Base-by-base conservation (phyloP, 2,888 invertebrate genomes). In the Sarcophaga carnaria region DNA sequence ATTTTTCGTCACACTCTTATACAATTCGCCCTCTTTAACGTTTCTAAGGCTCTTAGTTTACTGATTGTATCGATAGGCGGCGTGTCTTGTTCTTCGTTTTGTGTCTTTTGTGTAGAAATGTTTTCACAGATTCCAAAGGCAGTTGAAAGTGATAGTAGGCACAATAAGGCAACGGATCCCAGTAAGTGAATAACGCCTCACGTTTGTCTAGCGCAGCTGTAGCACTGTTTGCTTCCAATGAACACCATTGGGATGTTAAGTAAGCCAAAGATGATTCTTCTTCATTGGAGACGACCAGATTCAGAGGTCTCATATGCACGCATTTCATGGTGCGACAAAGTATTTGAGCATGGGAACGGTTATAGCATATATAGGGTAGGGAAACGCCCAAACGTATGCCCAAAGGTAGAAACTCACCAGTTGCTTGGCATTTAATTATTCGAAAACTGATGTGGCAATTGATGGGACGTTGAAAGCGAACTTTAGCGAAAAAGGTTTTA, bases 141-240 rank as follows among this genome's bases (percentile, higher is more conserved):
- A 96, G 92, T 90, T 97, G 96, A 90, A 97, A 95, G 91, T 97
- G 97, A 93, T 97, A 97, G 92, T 97, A 97, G 3, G 97, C 97
- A 91, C 97, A 97, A 91, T 97, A 97, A 0, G 97, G 97, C 90
- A 97, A 92, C 6, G 97, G 97, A 91, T 97, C 97, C 97, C 97
- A 97, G 90, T 96, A 96, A 6, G 96, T 95, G 91, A 97, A 97
- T 1, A 97, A 94, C 0, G 97, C 97, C 91, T 97, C 97, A 63
- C 96, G 94, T 89, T 96, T 97, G 90, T 97, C 97, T 89, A 97
- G 92, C 60, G 96, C 96, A 47, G 89, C 89, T 4, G 86, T 85
- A 1, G 89, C 88, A 22, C 89, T 89, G 45, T 83, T 95, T 25
- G 95, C 95, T 72, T 96, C 95, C 88, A 95, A 94, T 89, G 95